Evolutionary conservation across 2,797 vertebrate species (phyloP), one percentile per base, ranked within the genome.

Genomic region (Ceryle rudis): DNA sequence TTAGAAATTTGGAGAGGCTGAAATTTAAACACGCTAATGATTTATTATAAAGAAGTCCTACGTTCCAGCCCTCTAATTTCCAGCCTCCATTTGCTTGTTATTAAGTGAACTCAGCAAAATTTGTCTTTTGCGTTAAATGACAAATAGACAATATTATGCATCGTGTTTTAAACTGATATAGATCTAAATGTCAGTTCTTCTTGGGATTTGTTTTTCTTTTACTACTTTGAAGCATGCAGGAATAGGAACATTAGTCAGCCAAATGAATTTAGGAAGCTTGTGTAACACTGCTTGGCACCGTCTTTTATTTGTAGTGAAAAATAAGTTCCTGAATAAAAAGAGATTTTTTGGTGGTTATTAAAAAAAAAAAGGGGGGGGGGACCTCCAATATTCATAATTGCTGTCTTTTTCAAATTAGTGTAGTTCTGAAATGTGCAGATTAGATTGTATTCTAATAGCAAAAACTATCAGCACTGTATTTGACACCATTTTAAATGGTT

Each of bases 241-340:
- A 92, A 78, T 86, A 33, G 78, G 95, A 97, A 71, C 54, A 89
- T 81, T 95, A 96, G 88, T 92, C 92, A 96, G 78, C 75, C 92
- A 95, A 91, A 93, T 95, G 93, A 71, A 81, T 90, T 96, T 96
- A 92, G 82, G 95, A 97, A 97, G 74, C 72, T 94, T 96, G 97
- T 88, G 46, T 96, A 96, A 97, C 44, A n/a, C 35, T 86, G 42
- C 77, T 95, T 96, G 93, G 95, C 89, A 95, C 29, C 20, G 10
- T 89, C 47, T 87, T 90, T 87, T 28, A 0, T 75, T 92, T 89
- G 70, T 74, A 90, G 87, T 74, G 44, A 94, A 93, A 96, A 91
- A 15, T 61, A 58, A 58, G 39, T 65, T 87, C 60, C 51, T 78
- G 52, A 67, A 82, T 88, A 75, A 89, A 88, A 82, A 88, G 75